Percentiles rank a stretch among this genome's conserved stretches.
phyloP scores from a whole-genome alignment of 2,113 vertebrate genomes.

The Lates calcarifer region DNA sequence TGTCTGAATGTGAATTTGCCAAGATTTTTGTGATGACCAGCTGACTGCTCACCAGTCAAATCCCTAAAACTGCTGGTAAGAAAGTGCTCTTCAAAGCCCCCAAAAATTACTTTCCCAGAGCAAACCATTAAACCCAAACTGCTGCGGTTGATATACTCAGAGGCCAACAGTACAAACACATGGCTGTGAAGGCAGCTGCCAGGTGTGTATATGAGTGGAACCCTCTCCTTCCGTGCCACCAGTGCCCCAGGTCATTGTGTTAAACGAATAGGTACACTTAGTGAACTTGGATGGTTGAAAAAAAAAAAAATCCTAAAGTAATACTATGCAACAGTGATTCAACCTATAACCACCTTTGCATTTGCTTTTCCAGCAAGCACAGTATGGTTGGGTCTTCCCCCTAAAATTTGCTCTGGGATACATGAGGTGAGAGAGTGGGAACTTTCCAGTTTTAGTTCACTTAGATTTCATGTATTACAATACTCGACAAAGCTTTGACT shows the following conservation, averaged over 20 bases:
- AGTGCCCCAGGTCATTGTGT: conserved; percentile 33
- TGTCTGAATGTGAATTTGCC: conserved; percentile 43
- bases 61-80: conserved; percentile 46
- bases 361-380: not conserved
- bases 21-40: conserved; percentile 47
- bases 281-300: conserved; percentile 21
- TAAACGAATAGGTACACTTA: conserved; percentile 39
- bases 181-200: conserved; percentile 34
- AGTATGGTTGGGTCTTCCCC: not conserved
- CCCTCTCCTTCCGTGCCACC: conserved; percentile 12
- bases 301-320: conserved; percentile 11
- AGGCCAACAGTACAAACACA: conserved; percentile 36
- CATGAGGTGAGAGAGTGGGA: not conserved
- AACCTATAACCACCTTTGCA: conserved; percentile 25
- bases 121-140: conserved; percentile 61
- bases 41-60: conserved; percentile 59
- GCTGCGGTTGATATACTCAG: conserved; percentile 44
- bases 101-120: conserved; percentile 58
- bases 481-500: not conserved
- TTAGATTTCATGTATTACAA: not conserved
- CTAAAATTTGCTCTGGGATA: not conserved
- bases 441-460: not conserved
- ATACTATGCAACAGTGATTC: conserved; percentile 43
- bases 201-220: conserved; percentile 47
- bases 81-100: conserved; percentile 48